Conservation (phyloP, 2,888 invertebrate genomes). For the Cacoxenus indagator region DNA sequence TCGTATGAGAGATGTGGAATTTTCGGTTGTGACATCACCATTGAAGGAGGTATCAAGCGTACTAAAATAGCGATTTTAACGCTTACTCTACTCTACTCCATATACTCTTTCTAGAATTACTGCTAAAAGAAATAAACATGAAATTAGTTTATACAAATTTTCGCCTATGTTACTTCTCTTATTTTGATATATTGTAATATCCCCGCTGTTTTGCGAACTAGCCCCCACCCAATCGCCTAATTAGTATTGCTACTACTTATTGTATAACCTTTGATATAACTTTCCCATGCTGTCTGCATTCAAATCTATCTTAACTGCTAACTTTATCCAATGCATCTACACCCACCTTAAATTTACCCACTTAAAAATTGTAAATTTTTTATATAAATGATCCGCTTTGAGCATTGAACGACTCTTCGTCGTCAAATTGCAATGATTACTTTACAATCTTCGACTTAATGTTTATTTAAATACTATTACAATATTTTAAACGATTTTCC, state of each 20-base stretch:
- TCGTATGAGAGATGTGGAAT: not conserved
- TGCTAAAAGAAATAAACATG: not conserved
- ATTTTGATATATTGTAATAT: constrained; percentile 19
- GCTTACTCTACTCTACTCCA: constrained; percentile 38
- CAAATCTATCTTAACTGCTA: not conserved
- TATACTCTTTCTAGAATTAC: constrained; percentile 23
- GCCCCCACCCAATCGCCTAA: not conserved
- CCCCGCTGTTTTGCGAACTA: not conserved
- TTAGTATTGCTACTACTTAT: constrained; percentile 3
- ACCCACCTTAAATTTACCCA: too few relatives aligned
- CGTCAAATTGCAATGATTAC: too few relatives aligned
- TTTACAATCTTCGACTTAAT: too few relatives aligned
- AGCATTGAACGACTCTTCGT: too few relatives aligned
- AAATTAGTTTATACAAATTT: not conserved
- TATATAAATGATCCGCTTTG: not conserved
- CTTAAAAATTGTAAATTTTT: constrained; percentile 2
- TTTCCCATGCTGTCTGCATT: not conserved
- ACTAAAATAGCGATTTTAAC: not conserved
- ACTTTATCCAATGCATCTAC: too few relatives aligned
- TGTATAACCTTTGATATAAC: not conserved
- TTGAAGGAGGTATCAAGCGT: constrained; percentile 50
- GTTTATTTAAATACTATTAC: too few relatives aligned
- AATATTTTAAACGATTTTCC: too few relatives aligned
- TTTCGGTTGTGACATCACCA: constrained; percentile 48
- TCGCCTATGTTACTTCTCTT: constrained; percentile 18